Base-by-base conservation (phyloP, 2,797 vertebrate genomes). In the Carapus acus region DNA sequence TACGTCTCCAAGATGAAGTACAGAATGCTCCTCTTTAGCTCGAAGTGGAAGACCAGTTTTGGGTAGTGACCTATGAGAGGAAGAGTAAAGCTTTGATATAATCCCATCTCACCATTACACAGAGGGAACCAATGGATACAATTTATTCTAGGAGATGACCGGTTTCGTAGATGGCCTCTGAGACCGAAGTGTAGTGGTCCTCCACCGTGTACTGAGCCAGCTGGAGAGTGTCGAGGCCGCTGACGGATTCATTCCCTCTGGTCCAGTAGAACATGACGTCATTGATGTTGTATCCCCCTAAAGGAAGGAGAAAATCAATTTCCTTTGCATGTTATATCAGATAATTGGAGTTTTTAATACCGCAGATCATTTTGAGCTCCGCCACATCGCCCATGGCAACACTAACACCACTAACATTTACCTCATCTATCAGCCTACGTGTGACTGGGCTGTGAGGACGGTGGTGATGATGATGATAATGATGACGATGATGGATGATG, bases 211-310 rank as follows among this genome's bases (percentile, higher is more conserved):
- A 94, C 69, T 94, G 93, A 45, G 93, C 93, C 77, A 95, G 78
- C n/a, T 82, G 90, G 12, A 95, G 88, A 0, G 86, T 82, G 72
- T 95, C 91, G 44, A 94, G 76, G 3, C 93, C 93, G 36, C 89
- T 89, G 70, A 95, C 93, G 0, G 93, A 95, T 68, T 92, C 91
- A 41, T 95, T 95, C 63, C 92, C 93, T 78, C 92, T 85, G 38
- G 93, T 94, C 93, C 93, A 95, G 77, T 94, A 91, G 79, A 95
- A 94, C 79, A 86, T 90, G 41, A 94, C 91, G 69, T 95, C 92
- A 37, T 94, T 93, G 67, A 91, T 86, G 72, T 95, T 95, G 76
- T 95, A 95, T 60, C 92, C 91, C 93, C 93, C 93, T 95, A 68
- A 45, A 11, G 31, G 14, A 33, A 33, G 65, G 56, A 21, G 73